Percentiles rank a stretch among this genome's conserved stretches.
phyloP scores from a whole-genome alignment of 2,797 vertebrate species.

The Acomys russatus region DNA sequence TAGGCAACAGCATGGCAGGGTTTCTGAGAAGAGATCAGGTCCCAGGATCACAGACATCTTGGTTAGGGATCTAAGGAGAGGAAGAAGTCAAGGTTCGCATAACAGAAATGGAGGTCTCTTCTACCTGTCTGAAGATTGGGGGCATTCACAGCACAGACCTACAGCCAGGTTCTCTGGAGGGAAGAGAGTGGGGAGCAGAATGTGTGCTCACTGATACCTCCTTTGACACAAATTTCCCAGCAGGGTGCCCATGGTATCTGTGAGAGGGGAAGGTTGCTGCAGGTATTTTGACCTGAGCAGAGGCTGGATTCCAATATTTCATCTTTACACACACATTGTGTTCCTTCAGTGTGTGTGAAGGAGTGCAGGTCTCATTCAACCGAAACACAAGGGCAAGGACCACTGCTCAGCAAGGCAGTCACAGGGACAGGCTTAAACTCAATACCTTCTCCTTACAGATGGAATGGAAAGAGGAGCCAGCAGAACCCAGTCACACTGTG shows the following conservation, averaged over 20 bases:
- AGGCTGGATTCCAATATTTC: not conserved
- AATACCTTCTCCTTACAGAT: rapidly evolving
- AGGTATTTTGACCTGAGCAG: not conserved
- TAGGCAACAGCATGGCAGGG: not conserved
- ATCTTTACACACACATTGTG: not conserved
- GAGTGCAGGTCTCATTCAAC: not conserved
- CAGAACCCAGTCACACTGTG: not conserved
- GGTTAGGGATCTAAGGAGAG: not conserved
- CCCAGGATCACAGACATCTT: not conserved
- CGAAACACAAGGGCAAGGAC: not conserved
- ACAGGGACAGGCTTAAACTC: not conserved
- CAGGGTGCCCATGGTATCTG: not conserved
- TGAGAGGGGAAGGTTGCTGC: not conserved
- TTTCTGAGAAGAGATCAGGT: not conserved
- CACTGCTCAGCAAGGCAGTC: not conserved
- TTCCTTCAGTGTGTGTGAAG: not conserved
- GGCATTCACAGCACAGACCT: not conserved
- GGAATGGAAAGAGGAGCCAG: not conserved
- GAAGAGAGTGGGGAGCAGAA: not conserved
- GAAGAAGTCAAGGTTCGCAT: not conserved
- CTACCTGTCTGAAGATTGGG: not conserved
- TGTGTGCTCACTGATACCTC: not conserved
- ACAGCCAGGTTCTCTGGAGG: not conserved
- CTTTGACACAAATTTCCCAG: not conserved
- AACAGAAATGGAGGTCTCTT: not conserved